Conservation (phyloP, 2,888 invertebrate species). For the Tiliacea aurago region DNA sequence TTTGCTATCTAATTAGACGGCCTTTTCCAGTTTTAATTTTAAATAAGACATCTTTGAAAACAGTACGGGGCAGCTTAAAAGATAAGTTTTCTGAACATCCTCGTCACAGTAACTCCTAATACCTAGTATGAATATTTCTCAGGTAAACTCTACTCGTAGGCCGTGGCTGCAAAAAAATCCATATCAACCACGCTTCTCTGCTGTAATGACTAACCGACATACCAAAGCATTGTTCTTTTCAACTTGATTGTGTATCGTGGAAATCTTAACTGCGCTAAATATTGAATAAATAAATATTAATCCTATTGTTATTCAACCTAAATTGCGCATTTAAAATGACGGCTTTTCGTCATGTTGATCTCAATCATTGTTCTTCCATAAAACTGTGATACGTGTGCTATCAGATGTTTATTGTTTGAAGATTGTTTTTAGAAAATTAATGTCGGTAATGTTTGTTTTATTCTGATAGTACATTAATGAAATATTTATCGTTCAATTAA, state of each 20-base stretch:
- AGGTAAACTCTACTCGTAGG: background rate
- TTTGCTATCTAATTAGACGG: background rate
- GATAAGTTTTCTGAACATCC: background rate
- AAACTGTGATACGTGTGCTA: constrained; percentile 19
- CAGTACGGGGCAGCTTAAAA: background rate
- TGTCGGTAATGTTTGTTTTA: background rate
- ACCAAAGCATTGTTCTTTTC: constrained; percentile 40
- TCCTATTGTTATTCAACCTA: constrained; percentile 42
- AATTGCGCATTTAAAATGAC: constrained; percentile 25
- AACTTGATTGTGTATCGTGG: constrained; percentile 30
- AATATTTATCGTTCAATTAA: background rate
- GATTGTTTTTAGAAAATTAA: constrained; percentile 20
- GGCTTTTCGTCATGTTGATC: constrained; percentile 38
- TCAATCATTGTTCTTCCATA: constrained; percentile 35
- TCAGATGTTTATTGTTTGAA: constrained; percentile 32
- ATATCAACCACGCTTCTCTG: constrained; percentile 5
- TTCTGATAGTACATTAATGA: background rate
- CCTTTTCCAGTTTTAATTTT: background rate
- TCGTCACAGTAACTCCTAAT: background rate
- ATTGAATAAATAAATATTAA: constrained; percentile 44
- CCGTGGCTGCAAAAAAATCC: background rate
- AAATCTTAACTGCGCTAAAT: constrained; percentile 33
- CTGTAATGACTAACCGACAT: constrained; percentile 26
- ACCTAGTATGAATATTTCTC: background rate
- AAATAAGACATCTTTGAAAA: background rate